Evolutionary conservation across 2,888 invertebrate species (phyloP), one percentile per base, ranked within the genome.

Genomic region (Taphrorychus bicolor): DNA sequence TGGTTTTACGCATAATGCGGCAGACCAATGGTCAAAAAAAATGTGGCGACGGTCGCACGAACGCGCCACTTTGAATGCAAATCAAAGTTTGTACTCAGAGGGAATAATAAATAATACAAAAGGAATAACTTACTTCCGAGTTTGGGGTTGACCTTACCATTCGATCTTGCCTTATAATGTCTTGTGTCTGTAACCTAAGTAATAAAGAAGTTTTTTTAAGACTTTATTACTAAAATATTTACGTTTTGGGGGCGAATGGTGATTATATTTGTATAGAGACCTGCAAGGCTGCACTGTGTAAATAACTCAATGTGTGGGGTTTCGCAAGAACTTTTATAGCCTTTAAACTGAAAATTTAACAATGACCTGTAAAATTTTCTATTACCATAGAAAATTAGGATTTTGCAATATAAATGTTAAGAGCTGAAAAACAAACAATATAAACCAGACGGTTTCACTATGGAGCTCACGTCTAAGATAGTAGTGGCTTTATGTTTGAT

Each of bases 1-100:
- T n/a, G n/a, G n/a, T n/a, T n/a, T 45, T 14, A 45, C 45, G 45
- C 45, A 45, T 45, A 45, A 45, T 45, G 45, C 45, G 45, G 14
- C 14, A 17, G 2, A 11, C 17, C 4, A 17, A 16, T 45, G 14
- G 45, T 45, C 45, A 45, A 17, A 45, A 45, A n/a, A 45, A 45
- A 45, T 45, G 16, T 45, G 16, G 17, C 45, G 45, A 45, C 14
- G 45, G 45, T 45, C 45, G 14, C 14, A 45, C 17, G 5, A 7
- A 45, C 2, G 7, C 45, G 17, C 45, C 45, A 16, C 17, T 45
- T 3, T 16, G 45, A 45, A 45, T 45, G 17, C 1, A 5, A 45
- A 45, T 45, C 14, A 45, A 45, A 17, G 5, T 14, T 45, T 45
- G 9, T 45, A 45, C 45, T 14, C 16, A n/a, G 5, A 2, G 4